Evolutionary conservation across 2,113 vertebrate species (phyloP), one percentile per base, ranked within the genome.

Genomic region (Kobus ellipsiprymnus): DNA sequence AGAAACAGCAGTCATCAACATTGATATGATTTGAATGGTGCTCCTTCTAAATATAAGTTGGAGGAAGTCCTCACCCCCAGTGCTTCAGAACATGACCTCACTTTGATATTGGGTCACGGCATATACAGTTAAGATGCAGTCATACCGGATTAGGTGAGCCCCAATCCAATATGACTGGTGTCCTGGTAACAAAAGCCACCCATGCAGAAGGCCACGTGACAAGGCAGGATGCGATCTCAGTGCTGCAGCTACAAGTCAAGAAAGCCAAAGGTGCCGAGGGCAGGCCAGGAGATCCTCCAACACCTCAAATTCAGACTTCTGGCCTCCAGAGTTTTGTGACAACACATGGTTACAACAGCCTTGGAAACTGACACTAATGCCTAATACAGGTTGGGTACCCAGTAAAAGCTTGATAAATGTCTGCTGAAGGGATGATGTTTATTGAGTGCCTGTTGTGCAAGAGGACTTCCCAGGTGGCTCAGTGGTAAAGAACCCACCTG

Each of bases 181-280:
- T 80, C 55, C 55, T 78, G 3, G 21, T 33, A 23, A 80, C 55
- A 62, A 52, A n/a, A 54, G 10, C 52, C 57, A 62, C 84, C 23
- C 67, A 9, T 0, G 10, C 11, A n/a, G 9, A 9, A 29, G 15
- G 3, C 50, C 40, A 30, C 4, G n/a, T 40, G 87, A 54, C 9
- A 36, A 19, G 8, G 17, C 19, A 30, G 29, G 6, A 30, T 1
- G 1, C 4, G 16, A 11, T 3, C 2, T 7, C 9, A 30, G 30
- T 19, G 36, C 30, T 92, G 60, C 21, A 57, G 62, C 6, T 13
- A 16, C 54, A 52, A 50, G 29, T 30, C 55, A 36, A 8, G 36
- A 54, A 19, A 21, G 12, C 52, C 10, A 3, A 27, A 19, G 27
- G 48, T 1, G 30, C 30, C 3, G 0, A 52, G 80, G 17, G 30